These are phyloP conservation scores for Ganaspis brasiliensis DNA, from an alignment of 2,888 invertebrate species.

Conservation along the genomic window DNA sequence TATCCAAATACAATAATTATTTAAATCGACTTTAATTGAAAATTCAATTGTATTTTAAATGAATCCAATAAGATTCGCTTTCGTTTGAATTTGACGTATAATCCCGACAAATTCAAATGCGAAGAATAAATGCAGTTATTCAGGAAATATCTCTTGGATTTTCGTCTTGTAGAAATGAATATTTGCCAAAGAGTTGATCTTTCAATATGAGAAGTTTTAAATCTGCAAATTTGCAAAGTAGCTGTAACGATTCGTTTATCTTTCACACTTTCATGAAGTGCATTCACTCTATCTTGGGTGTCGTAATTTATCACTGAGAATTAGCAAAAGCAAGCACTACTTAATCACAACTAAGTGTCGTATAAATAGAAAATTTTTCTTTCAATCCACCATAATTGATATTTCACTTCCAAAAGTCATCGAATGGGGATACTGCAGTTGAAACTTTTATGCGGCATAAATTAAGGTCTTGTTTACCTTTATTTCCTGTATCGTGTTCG, in stretches of 20 bases:
- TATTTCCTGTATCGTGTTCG: background rate
- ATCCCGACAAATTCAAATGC: conserved; percentile 27
- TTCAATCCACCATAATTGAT: conserved; percentile 8
- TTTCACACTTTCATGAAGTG: conserved; percentile 1
- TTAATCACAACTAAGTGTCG: conserved; percentile 2
- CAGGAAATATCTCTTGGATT: conserved; percentile 16
- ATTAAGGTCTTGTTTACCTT: conserved; percentile 16
- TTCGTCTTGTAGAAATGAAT: conserved; percentile 22
- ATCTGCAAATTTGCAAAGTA: conserved; percentile 37
- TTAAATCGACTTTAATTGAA: background rate
- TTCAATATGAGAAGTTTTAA: conserved; percentile 34
- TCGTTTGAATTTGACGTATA: conserved; percentile 16
- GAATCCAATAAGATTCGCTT: background rate
- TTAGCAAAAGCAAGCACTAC: conserved; percentile 21
- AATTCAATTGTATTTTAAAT: background rate
- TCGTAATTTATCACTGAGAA: conserved; percentile 14
- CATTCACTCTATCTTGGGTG: background rate
- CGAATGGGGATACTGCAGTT: background rate
- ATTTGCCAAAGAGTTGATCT: conserved; percentile 29
- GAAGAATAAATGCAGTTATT: conserved; percentile 15
- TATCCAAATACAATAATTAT: too few species aligned
- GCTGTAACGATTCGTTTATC: conserved; percentile 38
- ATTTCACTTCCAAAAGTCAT: conserved; percentile 19
- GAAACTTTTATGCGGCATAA: background rate
- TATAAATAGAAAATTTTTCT: conserved; percentile 25